phyloP scores from a whole-genome alignment of 2,113 vertebrate genomes.

The Blennius ocellaris region DNA sequence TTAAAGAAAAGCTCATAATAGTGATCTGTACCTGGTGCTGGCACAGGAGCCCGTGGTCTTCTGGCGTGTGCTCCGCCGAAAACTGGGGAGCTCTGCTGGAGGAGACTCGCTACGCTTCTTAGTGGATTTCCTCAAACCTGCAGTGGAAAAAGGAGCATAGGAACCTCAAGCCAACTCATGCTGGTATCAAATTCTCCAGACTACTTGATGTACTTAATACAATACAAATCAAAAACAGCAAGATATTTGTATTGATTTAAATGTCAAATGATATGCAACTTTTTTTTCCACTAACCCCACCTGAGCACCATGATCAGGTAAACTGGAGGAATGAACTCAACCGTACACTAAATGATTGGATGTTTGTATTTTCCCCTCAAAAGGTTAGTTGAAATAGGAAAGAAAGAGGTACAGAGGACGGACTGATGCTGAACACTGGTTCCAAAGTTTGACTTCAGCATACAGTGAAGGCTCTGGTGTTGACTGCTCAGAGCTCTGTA shows the following conservation, averaged over 20 bases:
- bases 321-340: no score
- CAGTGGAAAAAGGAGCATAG: neutral
- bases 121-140: constrained; percentile 96
- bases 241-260: neutral
- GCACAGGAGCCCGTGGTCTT: constrained; percentile 99
- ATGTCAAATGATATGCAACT: neutral
- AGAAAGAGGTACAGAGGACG: neutral
- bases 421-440: constrained; percentile 6
- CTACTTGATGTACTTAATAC: neutral
- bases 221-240: neutral
- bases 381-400: no score
- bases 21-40: constrained; percentile 92
- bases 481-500: constrained; percentile 44
- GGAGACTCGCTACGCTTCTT: constrained; percentile 99
- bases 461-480: constrained; percentile 30
- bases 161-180: neutral
- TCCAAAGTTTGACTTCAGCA: constrained; percentile 17
- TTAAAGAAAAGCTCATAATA: no score
- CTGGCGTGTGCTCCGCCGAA: constrained; percentile 99
- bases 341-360: no score
- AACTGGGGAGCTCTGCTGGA: constrained; percentile 99
- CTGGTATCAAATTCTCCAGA: neutral
- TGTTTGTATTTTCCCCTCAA: no score
- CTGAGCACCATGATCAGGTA: no score
- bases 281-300: neutral